Evolutionary conservation across 2,797 vertebrate species (phyloP).

Genomic region (Pseudochromis fuscus): DNA sequence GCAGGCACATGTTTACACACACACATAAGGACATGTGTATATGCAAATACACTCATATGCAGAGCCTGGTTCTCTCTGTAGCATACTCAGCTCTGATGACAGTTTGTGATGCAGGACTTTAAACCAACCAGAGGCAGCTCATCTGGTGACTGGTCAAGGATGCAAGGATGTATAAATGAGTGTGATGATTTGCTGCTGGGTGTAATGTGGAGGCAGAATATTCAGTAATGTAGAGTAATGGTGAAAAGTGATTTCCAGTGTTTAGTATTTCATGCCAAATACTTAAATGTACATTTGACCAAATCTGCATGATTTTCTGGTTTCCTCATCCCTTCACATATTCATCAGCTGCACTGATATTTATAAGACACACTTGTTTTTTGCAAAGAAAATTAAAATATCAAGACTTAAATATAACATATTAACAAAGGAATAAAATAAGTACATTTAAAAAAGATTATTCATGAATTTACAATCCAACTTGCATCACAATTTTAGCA

Average conservation of each 20-base stretch:
- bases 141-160: conserved; percentile 9
- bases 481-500: too few species aligned
- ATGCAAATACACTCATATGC: conserved; percentile 2
- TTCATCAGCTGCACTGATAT: conserved; percentile 10
- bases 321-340: conserved; percentile 24
- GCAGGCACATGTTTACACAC: too few species aligned
- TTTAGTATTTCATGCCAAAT: conserved; percentile 13
- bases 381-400: conserved; percentile 38
- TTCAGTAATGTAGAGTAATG: not conserved
- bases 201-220: conserved; percentile 2
- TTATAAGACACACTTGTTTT: conserved; percentile 28
- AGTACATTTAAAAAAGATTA: not conserved
- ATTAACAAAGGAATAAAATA: conserved; percentile 4
- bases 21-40: not conserved
- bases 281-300: conserved; percentile 1
- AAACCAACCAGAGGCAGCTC: conserved; percentile 2
- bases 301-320: conserved; percentile 4
- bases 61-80: not conserved
- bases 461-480: conserved; percentile 12
- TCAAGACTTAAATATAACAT: conserved; percentile 10
- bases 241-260: conserved; percentile 12
- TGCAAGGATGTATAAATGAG: not conserved
- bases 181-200: conserved; percentile 16
- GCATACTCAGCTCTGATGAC: conserved; percentile 1
- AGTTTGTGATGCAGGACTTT: not conserved